phyloP scores from a whole-genome alignment of 2,888 invertebrate species.

The Sicus ferrugineus region DNA sequence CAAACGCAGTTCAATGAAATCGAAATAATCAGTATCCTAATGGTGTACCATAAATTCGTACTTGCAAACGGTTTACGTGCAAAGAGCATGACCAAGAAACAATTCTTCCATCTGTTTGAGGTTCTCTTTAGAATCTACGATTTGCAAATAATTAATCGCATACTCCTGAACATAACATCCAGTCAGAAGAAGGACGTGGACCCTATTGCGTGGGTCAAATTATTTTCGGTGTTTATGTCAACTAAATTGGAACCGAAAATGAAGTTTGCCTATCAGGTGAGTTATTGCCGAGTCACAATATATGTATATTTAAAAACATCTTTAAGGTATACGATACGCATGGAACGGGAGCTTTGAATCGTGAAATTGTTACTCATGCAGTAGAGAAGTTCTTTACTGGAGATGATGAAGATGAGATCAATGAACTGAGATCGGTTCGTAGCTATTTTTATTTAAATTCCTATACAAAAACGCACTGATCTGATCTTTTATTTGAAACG shows the following conservation, averaged over 20 bases:
- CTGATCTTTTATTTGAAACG: neutral
- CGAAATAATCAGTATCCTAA: conserved; percentile 69
- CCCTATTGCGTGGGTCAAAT: conserved; percentile 73
- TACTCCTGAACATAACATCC: conserved; percentile 69
- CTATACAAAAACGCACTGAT: no score
- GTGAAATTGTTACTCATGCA: conserved; percentile 73
- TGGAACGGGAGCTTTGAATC: conserved; percentile 71
- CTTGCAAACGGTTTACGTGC: conserved; percentile 63
- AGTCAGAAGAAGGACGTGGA: conserved; percentile 62
- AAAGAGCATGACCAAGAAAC: conserved; percentile 65
- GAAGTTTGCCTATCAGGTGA: conserved; percentile 71
- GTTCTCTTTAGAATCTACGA: conserved; percentile 77
- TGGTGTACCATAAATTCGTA: conserved; percentile 67
- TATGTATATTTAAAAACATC: neutral
- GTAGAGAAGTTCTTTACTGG: conserved; percentile 64
- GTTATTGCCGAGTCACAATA: neutral
- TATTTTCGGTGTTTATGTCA: conserved; percentile 75
- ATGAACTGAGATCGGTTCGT: conserved; percentile 66
- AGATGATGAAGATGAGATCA: conserved; percentile 76
- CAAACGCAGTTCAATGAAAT: conserved; percentile 69
- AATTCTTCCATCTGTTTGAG: conserved; percentile 71
- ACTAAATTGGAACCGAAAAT: conserved; percentile 75
- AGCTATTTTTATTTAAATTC: neutral
- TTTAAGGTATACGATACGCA: conserved; percentile 70
- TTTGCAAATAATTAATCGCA: conserved; percentile 71